These are phyloP conservation scores for Theonella swinhoei DNA, from an alignment of 37 sponge, comb jelly and placozoan genomes.

Conservation along the genomic window DNA sequence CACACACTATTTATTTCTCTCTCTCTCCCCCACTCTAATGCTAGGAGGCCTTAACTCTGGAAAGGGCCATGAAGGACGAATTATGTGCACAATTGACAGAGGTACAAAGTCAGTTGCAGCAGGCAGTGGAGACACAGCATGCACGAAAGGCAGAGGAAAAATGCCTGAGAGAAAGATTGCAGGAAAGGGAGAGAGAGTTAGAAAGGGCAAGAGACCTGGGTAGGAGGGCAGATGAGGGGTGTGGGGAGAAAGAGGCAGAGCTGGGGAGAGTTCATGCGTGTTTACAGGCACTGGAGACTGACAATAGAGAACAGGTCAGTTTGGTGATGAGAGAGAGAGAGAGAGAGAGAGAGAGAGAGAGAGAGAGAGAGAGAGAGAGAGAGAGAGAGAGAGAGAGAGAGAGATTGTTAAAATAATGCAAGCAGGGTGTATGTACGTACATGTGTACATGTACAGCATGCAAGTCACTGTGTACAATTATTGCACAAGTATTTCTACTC, in stretches of 20 bases:
- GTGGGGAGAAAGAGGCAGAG: conserved; percentile 8
- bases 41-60: neutral
- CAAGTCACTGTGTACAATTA: too few relatives aligned
- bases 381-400: conserved; percentile 14
- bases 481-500: too few relatives aligned
- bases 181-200: neutral
- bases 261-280: neutral
- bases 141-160: neutral
- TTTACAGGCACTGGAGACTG: conserved; percentile 7
- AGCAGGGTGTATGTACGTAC: too few relatives aligned
- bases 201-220: neutral
- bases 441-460: too few relatives aligned
- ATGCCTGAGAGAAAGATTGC: neutral
- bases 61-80: neutral
- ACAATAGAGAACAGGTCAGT: neutral
- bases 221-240: neutral
- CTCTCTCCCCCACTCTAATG: too few relatives aligned
- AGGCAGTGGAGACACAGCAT: neutral
- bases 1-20: too few relatives aligned
- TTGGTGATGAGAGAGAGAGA: conserved; percentile 2
- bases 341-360: conserved; percentile 12
- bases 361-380: conserved; percentile 17
- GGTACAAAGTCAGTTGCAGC: neutral
- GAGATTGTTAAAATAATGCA: neutral
- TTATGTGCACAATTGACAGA: neutral